These are phyloP conservation scores for Drosophila arizonae DNA, from an alignment of 1,140 invertebrate species.

Conservation along the genomic window DNA sequence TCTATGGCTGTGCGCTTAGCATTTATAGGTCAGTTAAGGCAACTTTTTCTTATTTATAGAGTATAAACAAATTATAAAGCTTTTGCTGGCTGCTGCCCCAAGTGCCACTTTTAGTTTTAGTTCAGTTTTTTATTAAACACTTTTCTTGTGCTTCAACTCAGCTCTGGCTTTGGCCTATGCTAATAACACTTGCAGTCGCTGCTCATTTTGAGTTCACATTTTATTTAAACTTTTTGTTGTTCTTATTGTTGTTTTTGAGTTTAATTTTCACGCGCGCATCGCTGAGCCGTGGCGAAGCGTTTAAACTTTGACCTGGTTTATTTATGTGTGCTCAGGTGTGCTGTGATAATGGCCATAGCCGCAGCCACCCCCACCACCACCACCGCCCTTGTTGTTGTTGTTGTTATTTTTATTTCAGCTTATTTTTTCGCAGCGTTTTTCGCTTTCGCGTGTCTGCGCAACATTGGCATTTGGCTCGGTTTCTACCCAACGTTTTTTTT, in stretches of 20 bases:
- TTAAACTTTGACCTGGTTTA: slow-evolving; percentile 48
- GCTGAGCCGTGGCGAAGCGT: slow-evolving; percentile 19
- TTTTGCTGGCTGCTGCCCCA: neutral
- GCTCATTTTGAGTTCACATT: neutral
- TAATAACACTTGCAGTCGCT: neutral
- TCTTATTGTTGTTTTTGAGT: too few relatives aligned
- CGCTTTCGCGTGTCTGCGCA: slow-evolving; percentile 41
- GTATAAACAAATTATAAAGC: neutral
- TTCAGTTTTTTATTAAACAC: neutral
- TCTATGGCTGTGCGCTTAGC: too few relatives aligned
- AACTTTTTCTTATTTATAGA: neutral
- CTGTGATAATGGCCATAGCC: slow-evolving; percentile 38
- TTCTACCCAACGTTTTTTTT: slow-evolving; percentile 4
- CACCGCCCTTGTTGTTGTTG: neutral
- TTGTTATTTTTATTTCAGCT: neutral
- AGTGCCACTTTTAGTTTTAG: neutral
- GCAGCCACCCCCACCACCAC: slow-evolving; percentile 1
- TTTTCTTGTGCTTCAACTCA: neutral
- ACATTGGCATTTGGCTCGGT: slow-evolving; percentile 43
- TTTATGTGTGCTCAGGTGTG: slow-evolving; percentile 31
- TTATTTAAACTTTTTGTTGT: neutral
- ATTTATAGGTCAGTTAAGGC: too few relatives aligned
- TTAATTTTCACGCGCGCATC: slow-evolving; percentile 28
- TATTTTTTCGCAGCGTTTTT: slow-evolving; percentile 10
- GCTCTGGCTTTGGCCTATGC: neutral